Base-by-base conservation (phyloP, 2,797 vertebrate species). In the Harpagifer antarcticus region DNA sequence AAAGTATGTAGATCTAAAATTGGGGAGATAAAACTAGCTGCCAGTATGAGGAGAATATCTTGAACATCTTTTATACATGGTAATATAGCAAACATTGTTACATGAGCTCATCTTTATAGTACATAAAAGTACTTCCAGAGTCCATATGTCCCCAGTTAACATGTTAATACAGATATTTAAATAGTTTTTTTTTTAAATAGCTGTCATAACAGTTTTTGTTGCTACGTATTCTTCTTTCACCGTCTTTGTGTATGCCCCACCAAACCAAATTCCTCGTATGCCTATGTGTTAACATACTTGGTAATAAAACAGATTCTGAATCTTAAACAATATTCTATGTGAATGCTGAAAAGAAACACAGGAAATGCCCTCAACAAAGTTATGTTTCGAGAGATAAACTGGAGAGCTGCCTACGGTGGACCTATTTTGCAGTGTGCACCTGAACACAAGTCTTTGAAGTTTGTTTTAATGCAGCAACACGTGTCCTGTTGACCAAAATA, bases 401-500 rank as follows among this genome's bases (percentile, higher is more conserved):
- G 12, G 8, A 72, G 58, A n/a, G 37, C 17, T 43, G 54, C 3
- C 11, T 56, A 20, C 1, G 12, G 0, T 17, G 68, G 74, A 57
- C 81, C 78, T 59, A 52, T 82, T 82, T 78, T 72, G 37, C 68
- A 82, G 75, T 13, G 77, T 65, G 19, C 83, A 88, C 88, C 86
- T 88, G 80, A 84, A 67, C 42, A 45, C 67, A 68, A 75, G 68
- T 78, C 82, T 86, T 67, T 85, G 86, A 90, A 79, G 82, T 86
- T 64, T 31, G 5, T 17, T 75, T 53, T 69, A 73, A 77, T 40
- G 67, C 43, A 55, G 52, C 73, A 73, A 77, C 85, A 89, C 76
- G 89, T 86, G 82, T 64, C 69, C 77, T 48, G 10, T 15, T 53
- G 72, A 79, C 84, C 76, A 74, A 81, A 73, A 70, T 9, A 59